Percentiles rank a stretch among this genome's conserved stretches.
Conservation (phyloP, 2,888 invertebrate species). For the Agrypnus murinus region DNA sequence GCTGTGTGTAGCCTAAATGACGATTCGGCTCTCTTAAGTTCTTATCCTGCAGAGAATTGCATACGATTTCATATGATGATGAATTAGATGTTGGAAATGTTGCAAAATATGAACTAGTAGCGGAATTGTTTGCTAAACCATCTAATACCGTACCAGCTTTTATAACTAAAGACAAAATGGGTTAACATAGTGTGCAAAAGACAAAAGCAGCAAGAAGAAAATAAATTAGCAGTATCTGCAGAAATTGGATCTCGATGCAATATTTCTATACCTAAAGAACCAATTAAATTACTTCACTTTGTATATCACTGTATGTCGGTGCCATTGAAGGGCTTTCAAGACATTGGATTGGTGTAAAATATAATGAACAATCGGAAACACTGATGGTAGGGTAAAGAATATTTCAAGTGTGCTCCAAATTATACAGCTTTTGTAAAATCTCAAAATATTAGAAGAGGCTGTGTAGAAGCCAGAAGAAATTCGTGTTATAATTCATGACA, state of each 20-base stretch:
- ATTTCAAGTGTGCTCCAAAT: too few species aligned
- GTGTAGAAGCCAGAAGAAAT: too few species aligned
- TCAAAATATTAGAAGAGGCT: too few species aligned
- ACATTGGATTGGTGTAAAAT: conserved; percentile 94
- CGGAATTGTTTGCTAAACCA: conserved; percentile 90
- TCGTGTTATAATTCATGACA: too few species aligned
- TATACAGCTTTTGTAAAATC: too few species aligned
- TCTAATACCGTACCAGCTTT: conserved; percentile 88
- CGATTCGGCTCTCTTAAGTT: conserved; percentile 85
- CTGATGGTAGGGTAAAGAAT: conserved; percentile 97
- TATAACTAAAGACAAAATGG: conserved; percentile 88
- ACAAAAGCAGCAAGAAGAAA: conserved; percentile 79
- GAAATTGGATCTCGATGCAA: conserved; percentile 89
- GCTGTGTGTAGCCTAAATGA: conserved; percentile 82
- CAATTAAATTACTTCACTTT: conserved; percentile 86
- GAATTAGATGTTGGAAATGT: conserved; percentile 78
- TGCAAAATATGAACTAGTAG: conserved; percentile 88
- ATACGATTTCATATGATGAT: conserved; percentile 88
- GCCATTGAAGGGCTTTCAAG: conserved; percentile 78
- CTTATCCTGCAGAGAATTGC: conserved; percentile 91
- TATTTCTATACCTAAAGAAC: conserved; percentile 83
- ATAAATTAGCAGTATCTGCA: conserved; percentile 77
- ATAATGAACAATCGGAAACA: conserved; percentile 98
- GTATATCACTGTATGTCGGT: too few species aligned
- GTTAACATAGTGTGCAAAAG: conserved; percentile 80